Evolutionary conservation across 2,113 vertebrate genomes (phyloP), one percentile per base, ranked within the genome.

Genomic region (Bubo blakistoni): DNA sequence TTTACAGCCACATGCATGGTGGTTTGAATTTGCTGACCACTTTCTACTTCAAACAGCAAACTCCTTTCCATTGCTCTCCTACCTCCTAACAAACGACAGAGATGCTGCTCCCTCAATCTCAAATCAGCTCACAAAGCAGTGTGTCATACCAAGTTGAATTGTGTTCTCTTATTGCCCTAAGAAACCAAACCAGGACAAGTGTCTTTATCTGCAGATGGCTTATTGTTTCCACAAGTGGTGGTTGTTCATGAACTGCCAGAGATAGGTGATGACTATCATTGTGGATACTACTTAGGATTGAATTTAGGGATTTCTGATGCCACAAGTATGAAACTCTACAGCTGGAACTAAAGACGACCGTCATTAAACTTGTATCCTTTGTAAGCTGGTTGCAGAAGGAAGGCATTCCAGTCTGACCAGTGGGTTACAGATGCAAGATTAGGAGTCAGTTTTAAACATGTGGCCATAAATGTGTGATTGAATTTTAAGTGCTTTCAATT

Each of bases 401-500:
- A 85, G 27, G 30, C 73, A 70, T 82, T 92, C 78, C 86, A 76
- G 67, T 27, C 91, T 95, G 81, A 85, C 78, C 86, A 77, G 73
- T 58, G 81, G 32, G 58, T 40, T 85, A 58, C 86, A 91, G 78
- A 91, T 69, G 70, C 51, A 66, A 82, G 86, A 58, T 89, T 72
- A 85, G 70, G 77, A 91, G 70, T 67, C 6, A 9, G 65, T 88
- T 92, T 89, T 63, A 92, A 91, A 91, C 83, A 76, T 65, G 91
- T 71, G 86, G 81, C 74, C 63, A 58, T 92, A 88, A 95, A 90
- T 4, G 29, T 77, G 70, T 30, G 65, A 94, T 90, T 90, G 91
- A 82, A 90, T 95, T 96, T 92, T 91, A 94, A 95, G 82, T 93
- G 79, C 84, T 95, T 96, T 86, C 88, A 88, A 65, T 88, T 88